Evolutionary conservation across 92 coral and sea anemone species (phyloP), one percentile per base, ranked within the genome.

Genomic region (Palythoa heliodiscus): DNA sequence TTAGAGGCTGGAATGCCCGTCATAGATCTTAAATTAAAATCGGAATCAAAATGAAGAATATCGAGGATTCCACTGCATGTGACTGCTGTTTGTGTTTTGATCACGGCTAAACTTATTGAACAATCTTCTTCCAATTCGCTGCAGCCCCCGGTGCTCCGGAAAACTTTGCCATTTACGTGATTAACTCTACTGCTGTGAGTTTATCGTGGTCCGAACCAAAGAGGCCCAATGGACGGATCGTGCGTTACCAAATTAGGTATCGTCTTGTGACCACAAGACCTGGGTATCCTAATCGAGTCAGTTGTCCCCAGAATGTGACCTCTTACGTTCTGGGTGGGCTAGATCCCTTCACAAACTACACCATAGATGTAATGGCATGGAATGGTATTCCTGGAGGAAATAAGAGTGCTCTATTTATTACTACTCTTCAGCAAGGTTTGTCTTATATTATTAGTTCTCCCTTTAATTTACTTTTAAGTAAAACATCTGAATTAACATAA

Each of bases 71-170:
- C 50, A 43, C 50, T 43, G 6, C 7, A 43, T 43, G 50, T 43
- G 9, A 43, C 7, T 43, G 50, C 50, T 43, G 50, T 43, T 43
- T 5, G 4, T 43, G 4, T 43, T 43, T 43, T 5, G 50, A 43
- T 29, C 35, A 1, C 35, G 35, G 7, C 22, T 63, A 20, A n/a
- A 63, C 69, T 7, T 63, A 8, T 43, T 14, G 22, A 0, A 37
- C 2, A 29, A 8, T 37, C 22, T 43, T 22, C 39, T 5, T 2
- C 20, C 52, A 20, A 15, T 53, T 1, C 53, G 13, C 10, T 13
- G 5, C 16, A n/a, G 84, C 84, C n/a, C 84, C 84, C 13, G 84
- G 74, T 48, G 74, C 84, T 47, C 84, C 84, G 22, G 84, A 80
- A 54, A 66, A 80, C 74, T 80, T 80, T 67, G 84, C 47, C 24